Conservation (phyloP, 2,888 invertebrate species). For the Sisyra terminalis region DNA sequence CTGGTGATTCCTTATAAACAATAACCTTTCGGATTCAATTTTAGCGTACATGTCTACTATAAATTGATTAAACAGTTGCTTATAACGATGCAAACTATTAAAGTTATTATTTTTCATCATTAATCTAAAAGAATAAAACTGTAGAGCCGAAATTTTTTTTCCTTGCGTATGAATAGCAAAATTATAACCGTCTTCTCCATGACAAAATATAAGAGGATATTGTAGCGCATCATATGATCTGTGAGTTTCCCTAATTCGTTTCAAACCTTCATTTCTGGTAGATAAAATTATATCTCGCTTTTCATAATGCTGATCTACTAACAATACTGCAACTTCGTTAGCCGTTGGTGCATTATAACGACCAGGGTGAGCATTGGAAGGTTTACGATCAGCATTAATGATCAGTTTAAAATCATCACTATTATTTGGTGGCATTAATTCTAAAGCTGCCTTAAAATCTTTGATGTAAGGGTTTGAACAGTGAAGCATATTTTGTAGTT, state of each 20-base stretch:
- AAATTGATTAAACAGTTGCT: conserved; percentile 16
- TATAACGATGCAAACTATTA: conserved; percentile 12
- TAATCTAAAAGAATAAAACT: conserved; percentile 15
- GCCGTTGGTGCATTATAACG: not conserved
- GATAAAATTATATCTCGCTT: conserved; percentile 4
- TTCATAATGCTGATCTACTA: conserved; percentile 1
- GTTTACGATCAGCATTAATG: conserved; percentile 1
- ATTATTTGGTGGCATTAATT: too few relatives aligned
- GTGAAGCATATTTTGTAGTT: too few relatives aligned
- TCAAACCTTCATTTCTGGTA: not conserved
- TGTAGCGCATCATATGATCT: conserved; percentile 16
- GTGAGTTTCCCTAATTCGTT: conserved; percentile 12
- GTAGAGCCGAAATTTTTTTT: conserved; percentile 11
- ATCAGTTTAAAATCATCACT: too few relatives aligned
- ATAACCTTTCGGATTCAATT: conserved; percentile 6
- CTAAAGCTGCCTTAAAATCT: too few relatives aligned
- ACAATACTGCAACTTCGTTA: conserved; percentile 1
- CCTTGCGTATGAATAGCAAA: conserved; percentile 10
- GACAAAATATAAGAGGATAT: conserved; percentile 18
- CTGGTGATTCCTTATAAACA: conserved; percentile 8
- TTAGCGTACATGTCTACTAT: conserved; percentile 17
- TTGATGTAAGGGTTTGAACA: too few relatives aligned
- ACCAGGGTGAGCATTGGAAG: not conserved
- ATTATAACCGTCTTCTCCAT: conserved; percentile 14
- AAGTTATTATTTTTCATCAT: conserved; percentile 12